Evolutionary conservation across 1,140 invertebrate genomes (phyloP), one percentile per base, ranked within the genome.

Genomic region (Apocrypta bakeri): DNA sequence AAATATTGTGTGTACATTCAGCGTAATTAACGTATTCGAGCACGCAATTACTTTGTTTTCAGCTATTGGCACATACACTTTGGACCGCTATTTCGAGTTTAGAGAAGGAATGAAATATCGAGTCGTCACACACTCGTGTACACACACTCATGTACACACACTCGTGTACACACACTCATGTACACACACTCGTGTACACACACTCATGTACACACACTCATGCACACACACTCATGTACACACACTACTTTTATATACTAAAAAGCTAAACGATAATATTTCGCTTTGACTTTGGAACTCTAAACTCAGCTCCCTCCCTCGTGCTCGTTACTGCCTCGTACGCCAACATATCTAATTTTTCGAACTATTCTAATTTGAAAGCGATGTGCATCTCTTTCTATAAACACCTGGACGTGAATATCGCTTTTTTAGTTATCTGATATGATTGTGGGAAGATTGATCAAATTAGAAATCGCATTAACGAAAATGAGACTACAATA

Each of bases 41-140:
- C 48, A n/a, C 17, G 17, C 2, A 56, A 89, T 79, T 86, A 87
- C 85, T 87, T 83, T 85, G 78, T 88, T 87, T 83, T 83, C 24
- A 68, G 82, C 86, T 88, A 87, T 91, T 91, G 90, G 90, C 90
- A 91, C 90, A 87, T 90, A 88, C 84, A 86, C 85, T 87, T 90
- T 90, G 89, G 90, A 91, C 89, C 89, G 82, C 88, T 87, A 85
- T 86, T 86, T 85, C 81, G 77, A 79, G 71, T 75, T 79, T 24
- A 69, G 25, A 68, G n/a, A 79, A 83, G 77, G 71, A 79, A 83
- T 75, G 73, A 81, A 85, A 85, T 76, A 85, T 83, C 40, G 72
- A 85, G 68, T 81, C 73, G 61, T 42, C 11, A 56, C n/a, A n/a
- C n/a, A n/a, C n/a, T n/a, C n/a, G n/a, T n/a, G n/a, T n/a, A n/a